Base-by-base conservation (phyloP, 2,888 invertebrate genomes). In the Protonemura montana region DNA sequence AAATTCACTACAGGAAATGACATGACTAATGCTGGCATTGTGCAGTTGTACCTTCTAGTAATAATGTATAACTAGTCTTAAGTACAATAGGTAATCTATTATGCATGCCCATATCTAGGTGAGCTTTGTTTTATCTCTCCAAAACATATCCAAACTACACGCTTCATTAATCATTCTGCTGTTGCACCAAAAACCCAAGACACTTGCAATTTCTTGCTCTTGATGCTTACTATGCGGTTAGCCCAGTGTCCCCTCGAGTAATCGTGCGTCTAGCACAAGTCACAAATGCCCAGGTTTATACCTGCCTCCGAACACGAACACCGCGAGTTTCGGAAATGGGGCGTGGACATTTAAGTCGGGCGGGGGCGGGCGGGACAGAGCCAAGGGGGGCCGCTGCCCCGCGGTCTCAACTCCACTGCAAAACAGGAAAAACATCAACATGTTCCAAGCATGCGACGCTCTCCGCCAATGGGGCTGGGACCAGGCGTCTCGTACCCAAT, bases 401-500 rank as follows among this genome's bases (percentile, higher is more conserved):
- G 59, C 59, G 59, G 2, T 59, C 59, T 59, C 59, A 76, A 85
- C 86, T 35, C 42, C 86, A 87, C 87, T 87, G 86, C 83, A 87
- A 87, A 82, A 87, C 85, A 87, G 80, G 82, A 87, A 84, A 87
- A 87, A 86, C 85, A 86, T 84, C 83, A 87, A 85, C 86, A 35
- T 76, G 86, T 84, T 81, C 83, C 82, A 29, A 16, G 76, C 82
- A 86, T 81, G 82, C 82, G 35, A 59, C 59, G 59, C 59, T 59
- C 13, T 59, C 59, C 59, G 59, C 59, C 59, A 21, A 59, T 59
- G 59, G 59, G 59, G 59, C 13, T 59, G 59, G 6, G 59, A 21
- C 21, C 59, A 21, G 59, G 59, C 13, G 59, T 59, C 59, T 10
- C 16, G 59, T 21, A 16, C 59, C 59, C 59, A 21, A 16, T 13